Base-by-base conservation (phyloP, 2,113 vertebrate species). In the Campylorhamphus procurvoides region DNA sequence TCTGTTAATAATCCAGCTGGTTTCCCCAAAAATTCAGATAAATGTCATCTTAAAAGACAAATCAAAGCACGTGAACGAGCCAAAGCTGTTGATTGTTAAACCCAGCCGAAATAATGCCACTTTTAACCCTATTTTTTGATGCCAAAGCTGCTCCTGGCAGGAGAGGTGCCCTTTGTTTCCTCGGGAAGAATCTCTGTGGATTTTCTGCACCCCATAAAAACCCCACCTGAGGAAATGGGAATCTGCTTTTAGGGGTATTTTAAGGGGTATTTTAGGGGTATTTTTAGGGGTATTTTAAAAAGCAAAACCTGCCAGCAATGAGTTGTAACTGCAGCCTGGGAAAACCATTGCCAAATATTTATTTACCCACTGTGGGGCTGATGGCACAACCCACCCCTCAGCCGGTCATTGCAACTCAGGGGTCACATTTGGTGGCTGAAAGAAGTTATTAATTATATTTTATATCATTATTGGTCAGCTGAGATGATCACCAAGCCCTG, bases 221-320 rank as follows among this genome's bases (percentile, higher is more conserved):
- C 73, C 16, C 58, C 73, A 81, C 18, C 46, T 9, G 55, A 92
- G 14, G 44, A 66, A 49, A 40, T 7, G 10, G 40, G 62, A 58
- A 81, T 59, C 47, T 58, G 22, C 18, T 40, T 11, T 49, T 62
- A 4, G 2, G 4, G 5, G 0, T 23, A 18, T 14, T 31, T 50
- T 19, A 42, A 58, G n/a, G n/a, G n/a, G n/a, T n/a, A n/a, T 40
- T 11, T 49, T 62, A 4, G 2, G 4, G 5, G 0, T 23, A 18
- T 14, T 40, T 11, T 49, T 62, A 4, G 2, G 4, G 5, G 0
- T 23, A 18, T 14, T 31, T 50, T 19, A 42, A 58, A n/a, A n/a
- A 78, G 18, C 16, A 44, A 78, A 84, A 23, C 7, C 18, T 23
- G 17, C n/a, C 2, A 4, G 9, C 14, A 15, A 6, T 9, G 22